A percentile compares a stretch with the other conserved stretches of the same genome.
Conservation (phyloP, 2,797 vertebrate genomes). For the Tokudaia tokunoshimensis region DNA sequence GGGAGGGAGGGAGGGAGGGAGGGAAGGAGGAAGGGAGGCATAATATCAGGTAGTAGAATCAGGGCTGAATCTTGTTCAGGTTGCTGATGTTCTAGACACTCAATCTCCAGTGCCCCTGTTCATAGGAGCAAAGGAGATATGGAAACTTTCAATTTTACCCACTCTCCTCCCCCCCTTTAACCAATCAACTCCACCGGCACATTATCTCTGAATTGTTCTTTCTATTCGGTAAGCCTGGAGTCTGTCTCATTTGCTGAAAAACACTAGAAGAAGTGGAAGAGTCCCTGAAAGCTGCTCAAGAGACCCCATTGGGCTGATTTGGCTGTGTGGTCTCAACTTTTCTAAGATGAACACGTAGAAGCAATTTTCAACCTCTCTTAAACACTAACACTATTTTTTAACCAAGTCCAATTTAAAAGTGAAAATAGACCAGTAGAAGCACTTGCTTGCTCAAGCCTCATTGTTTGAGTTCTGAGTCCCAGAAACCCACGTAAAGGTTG, state of each 20-base stretch:
- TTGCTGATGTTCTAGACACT: background rate
- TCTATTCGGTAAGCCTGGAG: background rate
- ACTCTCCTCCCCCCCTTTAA: background rate
- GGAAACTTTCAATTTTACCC: background rate
- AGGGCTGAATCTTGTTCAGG: no score
- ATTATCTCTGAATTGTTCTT: background rate
- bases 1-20: fast-evolving
- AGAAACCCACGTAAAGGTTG: background rate
- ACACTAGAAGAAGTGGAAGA: background rate
- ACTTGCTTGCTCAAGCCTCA: background rate
- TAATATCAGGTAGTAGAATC: no score
- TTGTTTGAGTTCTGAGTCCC: background rate
- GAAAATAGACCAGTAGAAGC: background rate
- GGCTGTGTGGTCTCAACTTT: background rate
- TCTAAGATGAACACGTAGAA: background rate
- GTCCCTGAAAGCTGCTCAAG: no score
- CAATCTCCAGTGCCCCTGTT: background rate
- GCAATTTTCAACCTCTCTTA: background rate
- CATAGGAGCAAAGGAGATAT: background rate
- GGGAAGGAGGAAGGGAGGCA: fast-evolving
- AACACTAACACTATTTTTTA: background rate
- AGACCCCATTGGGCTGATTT: background rate
- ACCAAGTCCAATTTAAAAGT: background rate
- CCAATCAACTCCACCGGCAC: background rate
- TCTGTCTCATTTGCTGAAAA: background rate